Evolutionary conservation across 2,113 vertebrate species (phyloP).

Genomic region (Cervus canadensis): DNA sequence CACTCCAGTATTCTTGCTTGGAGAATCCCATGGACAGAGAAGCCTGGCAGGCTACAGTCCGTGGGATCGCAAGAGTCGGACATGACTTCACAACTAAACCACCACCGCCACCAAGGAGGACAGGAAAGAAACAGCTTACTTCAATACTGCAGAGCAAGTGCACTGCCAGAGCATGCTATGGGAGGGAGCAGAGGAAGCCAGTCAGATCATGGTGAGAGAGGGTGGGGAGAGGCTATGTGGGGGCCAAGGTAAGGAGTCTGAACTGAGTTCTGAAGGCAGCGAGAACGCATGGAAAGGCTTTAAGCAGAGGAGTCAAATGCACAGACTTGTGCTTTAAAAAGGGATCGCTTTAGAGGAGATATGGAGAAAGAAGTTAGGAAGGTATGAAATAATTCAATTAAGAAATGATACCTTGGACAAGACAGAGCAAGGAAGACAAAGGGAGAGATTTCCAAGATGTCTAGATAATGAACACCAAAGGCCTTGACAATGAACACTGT

Average conservation of each 20-base stretch:
- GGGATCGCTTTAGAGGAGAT: not conserved
- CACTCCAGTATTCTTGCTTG: not conserved
- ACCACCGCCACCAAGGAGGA: not conserved
- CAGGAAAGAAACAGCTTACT: not conserved
- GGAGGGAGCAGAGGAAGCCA: not conserved
- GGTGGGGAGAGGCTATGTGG: not conserved
- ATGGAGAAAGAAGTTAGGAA: not conserved
- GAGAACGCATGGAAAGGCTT: not conserved
- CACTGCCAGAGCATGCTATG: fast-evolving
- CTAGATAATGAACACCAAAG: not conserved
- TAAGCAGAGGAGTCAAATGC: not conserved
- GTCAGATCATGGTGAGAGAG: not conserved
- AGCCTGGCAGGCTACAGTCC: not conserved
- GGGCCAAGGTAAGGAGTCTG: not conserved
- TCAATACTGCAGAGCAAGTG: fast-evolving
- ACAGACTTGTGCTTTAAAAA: not conserved
- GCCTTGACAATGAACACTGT: not conserved
- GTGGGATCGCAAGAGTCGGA: not conserved
- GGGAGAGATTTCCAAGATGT: not conserved
- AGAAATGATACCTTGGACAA: not conserved
- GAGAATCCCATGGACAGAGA: not conserved
- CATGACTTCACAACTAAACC: not conserved
- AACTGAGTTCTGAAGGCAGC: not conserved
- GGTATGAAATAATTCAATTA: not conserved
- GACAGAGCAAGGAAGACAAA: not conserved